Conservation (phyloP, 2,888 invertebrate species). For the Charanyca ferruginea region DNA sequence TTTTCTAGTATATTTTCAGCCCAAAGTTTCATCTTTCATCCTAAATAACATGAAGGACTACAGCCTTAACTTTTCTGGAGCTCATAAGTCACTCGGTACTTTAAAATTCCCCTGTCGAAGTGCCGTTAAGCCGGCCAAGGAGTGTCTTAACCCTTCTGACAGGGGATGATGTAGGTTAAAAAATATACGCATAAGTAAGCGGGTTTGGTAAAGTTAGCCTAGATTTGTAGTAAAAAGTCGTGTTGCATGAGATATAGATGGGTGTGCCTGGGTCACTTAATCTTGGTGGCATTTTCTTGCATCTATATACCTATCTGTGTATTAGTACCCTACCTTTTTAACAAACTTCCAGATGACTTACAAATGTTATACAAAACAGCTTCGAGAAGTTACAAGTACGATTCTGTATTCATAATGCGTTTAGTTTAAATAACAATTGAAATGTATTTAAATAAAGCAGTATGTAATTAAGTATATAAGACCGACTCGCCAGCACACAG, state of each 20-base stretch:
- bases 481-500: too few species aligned
- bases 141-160: constrained; percentile 36
- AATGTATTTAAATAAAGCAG: too few species aligned
- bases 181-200: constrained; percentile 40
- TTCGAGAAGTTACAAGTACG: too few species aligned
- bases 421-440: too few species aligned
- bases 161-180: constrained; percentile 42
- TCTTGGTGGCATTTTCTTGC: not conserved
- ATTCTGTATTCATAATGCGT: too few species aligned
- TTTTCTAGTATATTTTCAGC: too few species aligned
- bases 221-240: constrained; percentile 14
- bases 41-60: not conserved
- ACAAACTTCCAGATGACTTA: too few species aligned
- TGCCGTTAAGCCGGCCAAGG: constrained; percentile 35
- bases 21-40: not conserved
- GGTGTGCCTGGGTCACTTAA: not conserved
- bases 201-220: constrained; percentile 17
- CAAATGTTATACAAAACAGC: too few species aligned
- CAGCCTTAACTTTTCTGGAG: constrained; percentile 9
- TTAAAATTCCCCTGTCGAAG: constrained; percentile 34
- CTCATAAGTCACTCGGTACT: constrained; percentile 17
- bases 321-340: too few species aligned
- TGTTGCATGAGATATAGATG: constrained; percentile 5
- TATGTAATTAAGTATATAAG: too few species aligned
- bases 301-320: too few species aligned